Evolutionary conservation across 2,888 invertebrate species (phyloP), one percentile per base, ranked within the genome.

Genomic region (Galerucella calmariensis): DNA sequence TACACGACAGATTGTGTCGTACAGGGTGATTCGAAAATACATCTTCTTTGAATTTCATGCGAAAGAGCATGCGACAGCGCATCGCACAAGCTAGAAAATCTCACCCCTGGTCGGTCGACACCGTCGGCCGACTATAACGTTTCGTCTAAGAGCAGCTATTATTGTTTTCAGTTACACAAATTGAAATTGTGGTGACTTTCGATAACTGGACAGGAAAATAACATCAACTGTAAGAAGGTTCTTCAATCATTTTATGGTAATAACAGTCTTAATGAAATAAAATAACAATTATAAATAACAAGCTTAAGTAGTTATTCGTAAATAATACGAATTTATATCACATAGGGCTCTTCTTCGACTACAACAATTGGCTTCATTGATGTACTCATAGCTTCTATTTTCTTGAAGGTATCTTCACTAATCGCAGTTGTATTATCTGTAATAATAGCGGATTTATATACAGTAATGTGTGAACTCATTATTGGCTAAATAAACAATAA

Each of bases 221-320:
- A 48, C 11, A 14, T 12, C 12, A 48, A 48, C 48, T 3, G 20
- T 20, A 48, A 3, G 14, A 51, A 12, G 14, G n/a, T 8, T 14
- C n/a, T 14, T 51, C n/a, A 51, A 51, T 51, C 2, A n/a, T 51
- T 51, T 51, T 14, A 51, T 51, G 51, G 35, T 59, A 20, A 20
- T 59, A 59, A 59, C 62, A 62, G 62, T 62, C 41, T 62, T 62
- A 62, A 41, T 41, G 41, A 62, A 41, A 62, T 35, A 62, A 35
- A 41, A 41, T 62, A 62, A 62, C 62, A 62, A 62, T 44, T 44
- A 62, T 62, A 62, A 62, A 62, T 62, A 62, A 62, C 35, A 41
- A 41, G 8, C 35, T 41, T 41, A 41, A 41, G 35, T 62, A 62
- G 35, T 2, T 41, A 62, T 41, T 44, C 16, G 14, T 62, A 62